Conservation (phyloP, 1,140 invertebrate species). For the Microplitis mediator region DNA sequence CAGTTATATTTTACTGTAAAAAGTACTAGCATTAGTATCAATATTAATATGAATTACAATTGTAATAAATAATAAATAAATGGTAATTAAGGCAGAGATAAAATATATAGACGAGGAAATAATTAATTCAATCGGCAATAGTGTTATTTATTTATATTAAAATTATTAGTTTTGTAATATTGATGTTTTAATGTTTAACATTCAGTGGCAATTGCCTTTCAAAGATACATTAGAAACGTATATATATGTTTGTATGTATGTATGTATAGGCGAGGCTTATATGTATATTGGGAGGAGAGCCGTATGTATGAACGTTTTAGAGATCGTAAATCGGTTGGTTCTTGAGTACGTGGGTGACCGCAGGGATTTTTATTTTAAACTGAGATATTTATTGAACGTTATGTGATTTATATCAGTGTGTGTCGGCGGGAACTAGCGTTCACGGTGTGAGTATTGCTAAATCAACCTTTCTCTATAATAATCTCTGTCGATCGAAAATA, state of each 20-base stretch:
- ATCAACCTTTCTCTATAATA: constrained; percentile 6
- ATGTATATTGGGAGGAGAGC: neutral
- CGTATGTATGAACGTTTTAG: neutral
- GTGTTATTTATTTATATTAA: neutral
- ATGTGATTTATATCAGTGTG: constrained; percentile 12
- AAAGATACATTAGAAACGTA: constrained; percentile 19
- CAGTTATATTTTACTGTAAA: too few relatives aligned
- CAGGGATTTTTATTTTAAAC: constrained; percentile 14
- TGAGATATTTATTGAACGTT: constrained; percentile 18
- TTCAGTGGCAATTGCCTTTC: constrained; percentile 27
- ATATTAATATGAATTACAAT: neutral
- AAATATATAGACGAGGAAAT: too few relatives aligned
- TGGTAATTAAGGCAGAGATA: neutral
- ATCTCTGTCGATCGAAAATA: constrained; percentile 4
- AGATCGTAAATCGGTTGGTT: constrained; percentile 10
- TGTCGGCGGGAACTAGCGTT: neutral
- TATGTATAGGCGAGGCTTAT: neutral
- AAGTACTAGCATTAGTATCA: too few relatives aligned
- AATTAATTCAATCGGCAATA: neutral
- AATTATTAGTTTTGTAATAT: neutral
- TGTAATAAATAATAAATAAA: neutral
- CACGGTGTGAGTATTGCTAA: neutral
- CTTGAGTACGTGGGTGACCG: constrained; percentile 18
- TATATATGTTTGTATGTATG: neutral
- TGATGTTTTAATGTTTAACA: constrained; percentile 21